A percentile compares a stretch with the other conserved stretches of the same genome.
These are phyloP conservation scores for Narcine bancroftii DNA, from an alignment of 2,113 vertebrate genomes.

Conservation along the genomic window DNA sequence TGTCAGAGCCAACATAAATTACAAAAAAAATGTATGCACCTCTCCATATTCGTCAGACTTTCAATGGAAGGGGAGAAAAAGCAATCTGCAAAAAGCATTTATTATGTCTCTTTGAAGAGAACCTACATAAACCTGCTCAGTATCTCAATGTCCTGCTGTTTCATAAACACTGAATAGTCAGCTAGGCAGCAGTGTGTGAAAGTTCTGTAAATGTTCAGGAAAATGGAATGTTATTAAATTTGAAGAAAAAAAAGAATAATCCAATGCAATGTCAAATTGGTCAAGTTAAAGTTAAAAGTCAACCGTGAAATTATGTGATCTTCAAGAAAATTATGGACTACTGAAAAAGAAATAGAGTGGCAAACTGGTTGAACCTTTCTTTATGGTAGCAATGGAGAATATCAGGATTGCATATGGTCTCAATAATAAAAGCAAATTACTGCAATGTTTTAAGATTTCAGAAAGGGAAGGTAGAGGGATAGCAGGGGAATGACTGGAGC, in stretches of 20 bases:
- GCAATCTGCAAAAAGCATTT: slow-evolving; percentile 29
- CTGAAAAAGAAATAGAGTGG: not conserved
- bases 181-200: not conserved
- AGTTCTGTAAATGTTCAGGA: not conserved
- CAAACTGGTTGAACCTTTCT: not conserved
- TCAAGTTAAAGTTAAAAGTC: slow-evolving; percentile 10
- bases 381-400: not conserved
- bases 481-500: not conserved
- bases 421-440: not conserved
- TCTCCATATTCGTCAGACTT: not conserved
- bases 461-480: not conserved
- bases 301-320: not conserved
- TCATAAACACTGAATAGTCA: slow-evolving; percentile 20
- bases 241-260: not conserved
- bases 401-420: not conserved
- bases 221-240: not conserved
- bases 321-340: not conserved
- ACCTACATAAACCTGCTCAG: not conserved
- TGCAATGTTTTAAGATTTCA: not conserved
- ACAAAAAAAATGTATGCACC: slow-evolving; percentile 16
- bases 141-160: slow-evolving; percentile 27
- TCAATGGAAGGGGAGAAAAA: slow-evolving; percentile 16
- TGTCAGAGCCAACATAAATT: slow-evolving; percentile 1
- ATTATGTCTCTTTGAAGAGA: slow-evolving; percentile 20
- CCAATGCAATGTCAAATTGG: not conserved